These are phyloP conservation scores for Pampus argenteus DNA, from an alignment of 2,797 vertebrate species.

Conservation along the genomic window DNA sequence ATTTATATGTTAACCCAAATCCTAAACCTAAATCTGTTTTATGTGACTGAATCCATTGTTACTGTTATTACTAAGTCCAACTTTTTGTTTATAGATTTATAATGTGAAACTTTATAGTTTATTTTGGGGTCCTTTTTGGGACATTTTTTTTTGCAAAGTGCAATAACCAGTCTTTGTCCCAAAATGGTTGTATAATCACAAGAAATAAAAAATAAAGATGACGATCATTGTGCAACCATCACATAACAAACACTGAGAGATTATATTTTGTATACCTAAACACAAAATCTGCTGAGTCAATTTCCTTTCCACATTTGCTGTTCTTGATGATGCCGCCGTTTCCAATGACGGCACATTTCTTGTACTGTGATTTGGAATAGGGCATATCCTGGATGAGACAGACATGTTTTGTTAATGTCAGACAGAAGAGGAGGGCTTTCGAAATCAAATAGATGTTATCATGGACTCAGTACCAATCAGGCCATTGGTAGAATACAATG, in stretches of 20 bases:
- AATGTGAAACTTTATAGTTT: no score
- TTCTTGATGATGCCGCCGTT: slow-evolving; percentile 98
- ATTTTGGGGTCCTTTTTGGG: no score
- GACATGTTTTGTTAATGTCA: slow-evolving; percentile 21
- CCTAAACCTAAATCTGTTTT: background rate
- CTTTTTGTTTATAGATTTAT: no score
- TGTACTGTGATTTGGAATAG: slow-evolving; percentile 95
- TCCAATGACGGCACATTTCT: slow-evolving; percentile 97
- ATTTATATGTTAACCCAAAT: no score
- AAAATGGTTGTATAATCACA: background rate
- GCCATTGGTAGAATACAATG: background rate
- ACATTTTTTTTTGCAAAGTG: background rate
- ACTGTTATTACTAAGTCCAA: background rate
- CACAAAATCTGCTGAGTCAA: slow-evolving; percentile 95
- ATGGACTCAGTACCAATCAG: background rate
- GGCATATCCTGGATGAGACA: slow-evolving; percentile 92
- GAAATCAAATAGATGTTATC: background rate
- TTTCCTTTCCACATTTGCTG: slow-evolving; percentile 95
- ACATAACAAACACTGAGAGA: slow-evolving; percentile 11
- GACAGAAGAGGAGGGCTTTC: background rate
- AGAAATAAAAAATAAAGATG: background rate
- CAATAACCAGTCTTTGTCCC: background rate
- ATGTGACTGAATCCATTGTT: background rate
- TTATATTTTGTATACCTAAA: slow-evolving; percentile 87
- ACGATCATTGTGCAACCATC: slow-evolving; percentile 8